A percentile compares a stretch with the other conserved stretches of the same genome.
Evolutionary conservation across 2,113 vertebrate species (phyloP).

Genomic region (Larimichthys crocea): DNA sequence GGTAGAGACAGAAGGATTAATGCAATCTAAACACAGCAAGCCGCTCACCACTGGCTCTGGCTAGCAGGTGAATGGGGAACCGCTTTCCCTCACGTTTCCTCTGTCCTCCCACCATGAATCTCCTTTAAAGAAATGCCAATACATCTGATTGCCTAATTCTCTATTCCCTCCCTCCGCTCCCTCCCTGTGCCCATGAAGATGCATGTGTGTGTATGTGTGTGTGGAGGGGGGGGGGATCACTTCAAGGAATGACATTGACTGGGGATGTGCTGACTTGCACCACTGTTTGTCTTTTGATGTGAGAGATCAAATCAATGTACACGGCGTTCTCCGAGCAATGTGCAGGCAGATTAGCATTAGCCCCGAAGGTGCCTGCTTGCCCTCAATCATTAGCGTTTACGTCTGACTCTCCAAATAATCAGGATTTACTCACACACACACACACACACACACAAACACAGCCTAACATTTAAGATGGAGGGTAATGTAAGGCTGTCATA

Average conservation of each 20-base stretch:
- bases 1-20: slow-evolving; percentile 85
- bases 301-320: slow-evolving; percentile 99
- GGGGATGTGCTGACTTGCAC: slow-evolving; percentile 99
- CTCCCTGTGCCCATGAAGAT: slow-evolving; percentile 87
- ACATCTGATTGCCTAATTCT: slow-evolving; percentile 96
- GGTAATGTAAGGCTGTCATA: slow-evolving; percentile 65
- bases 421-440: slow-evolving; percentile 69
- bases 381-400: slow-evolving; percentile 83
- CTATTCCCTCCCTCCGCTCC: slow-evolving; percentile 85
- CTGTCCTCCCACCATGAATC: slow-evolving; percentile 89
- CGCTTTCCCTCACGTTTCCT: slow-evolving; percentile 85
- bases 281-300: slow-evolving; percentile 99
- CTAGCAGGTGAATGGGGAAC: slow-evolving; percentile 69
- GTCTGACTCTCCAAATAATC: slow-evolving; percentile 79
- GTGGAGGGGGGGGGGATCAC: slow-evolving; percentile 85
- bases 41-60: slow-evolving; percentile 59
- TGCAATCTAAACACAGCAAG: slow-evolving; percentile 78
- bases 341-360: slow-evolving; percentile 97
- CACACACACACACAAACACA: neutral
- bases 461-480: slow-evolving; percentile 43
- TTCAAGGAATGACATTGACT: slow-evolving; percentile 99
- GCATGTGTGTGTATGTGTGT: slow-evolving; percentile 81
- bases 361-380: slow-evolving; percentile 83
- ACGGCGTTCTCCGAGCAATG: slow-evolving; percentile 90
- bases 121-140: slow-evolving; percentile 97